phyloP scores from a whole-genome alignment of 2,888 invertebrate species.

The Acleris cristana region DNA sequence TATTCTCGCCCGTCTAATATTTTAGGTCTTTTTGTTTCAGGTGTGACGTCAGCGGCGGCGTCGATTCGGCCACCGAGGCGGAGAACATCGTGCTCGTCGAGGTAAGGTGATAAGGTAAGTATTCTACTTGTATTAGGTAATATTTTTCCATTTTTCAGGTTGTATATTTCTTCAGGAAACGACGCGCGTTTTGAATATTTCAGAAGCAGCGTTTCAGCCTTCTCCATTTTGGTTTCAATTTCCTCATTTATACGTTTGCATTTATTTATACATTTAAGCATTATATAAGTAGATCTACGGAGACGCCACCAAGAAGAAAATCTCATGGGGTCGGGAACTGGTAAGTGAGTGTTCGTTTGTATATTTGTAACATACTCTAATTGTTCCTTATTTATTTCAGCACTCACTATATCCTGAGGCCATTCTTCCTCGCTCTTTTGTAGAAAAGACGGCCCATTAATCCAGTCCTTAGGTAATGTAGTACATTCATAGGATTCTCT shows the following conservation, averaged over 20 bases:
- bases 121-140: conserved; percentile 8
- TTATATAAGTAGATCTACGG: too few species aligned
- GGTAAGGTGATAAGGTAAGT: conserved; percentile 14
- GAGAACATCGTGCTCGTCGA: conserved; percentile 6
- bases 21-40: conserved; percentile 11
- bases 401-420: too few species aligned
- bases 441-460: too few species aligned
- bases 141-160: neutral
- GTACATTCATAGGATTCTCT: too few species aligned
- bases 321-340: too few species aligned
- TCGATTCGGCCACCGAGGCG: neutral
- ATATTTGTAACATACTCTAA: too few species aligned
- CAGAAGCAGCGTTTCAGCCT: conserved; percentile 9
- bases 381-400: too few species aligned
- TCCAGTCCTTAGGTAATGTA: too few species aligned
- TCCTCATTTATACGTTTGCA: conserved; percentile 6
- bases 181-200: conserved; percentile 6
- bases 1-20: conserved; percentile 6
- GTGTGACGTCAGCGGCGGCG: neutral
- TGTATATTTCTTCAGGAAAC: conserved; percentile 3
- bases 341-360: too few species aligned
- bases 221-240: neutral
- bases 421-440: too few species aligned
- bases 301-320: too few species aligned
- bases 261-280: too few species aligned